Percentiles rank a stretch among this genome's conserved stretches.
Evolutionary conservation across 2,888 invertebrate species (phyloP).

Genomic region (Poecilobothrus nobilitatus): DNA sequence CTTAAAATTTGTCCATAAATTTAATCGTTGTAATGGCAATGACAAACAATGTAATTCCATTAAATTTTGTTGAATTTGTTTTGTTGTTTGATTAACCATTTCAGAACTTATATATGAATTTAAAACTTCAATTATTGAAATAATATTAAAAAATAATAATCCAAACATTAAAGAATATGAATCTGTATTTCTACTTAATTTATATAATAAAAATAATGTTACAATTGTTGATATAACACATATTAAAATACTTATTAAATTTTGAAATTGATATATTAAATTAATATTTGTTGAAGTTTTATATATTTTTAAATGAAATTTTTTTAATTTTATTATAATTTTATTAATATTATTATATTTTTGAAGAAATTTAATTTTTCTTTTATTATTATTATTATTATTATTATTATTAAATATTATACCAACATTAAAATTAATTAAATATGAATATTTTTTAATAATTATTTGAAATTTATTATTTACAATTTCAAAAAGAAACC

Average conservation of each 20-base stretch:
- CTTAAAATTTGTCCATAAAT: background rate
- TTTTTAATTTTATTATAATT: background rate
- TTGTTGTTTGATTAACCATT: background rate
- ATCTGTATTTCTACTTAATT: background rate
- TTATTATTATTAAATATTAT: background rate
- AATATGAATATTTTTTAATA: background rate
- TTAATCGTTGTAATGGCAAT: background rate
- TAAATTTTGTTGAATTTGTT: background rate
- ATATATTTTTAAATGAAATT: background rate
- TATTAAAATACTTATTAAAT: background rate
- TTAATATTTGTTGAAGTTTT: background rate
- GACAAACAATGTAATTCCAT: background rate
- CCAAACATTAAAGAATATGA: background rate
- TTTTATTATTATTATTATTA: background rate
- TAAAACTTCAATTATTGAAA: background rate
- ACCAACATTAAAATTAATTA: background rate
- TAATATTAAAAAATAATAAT: background rate
- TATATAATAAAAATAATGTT: background rate
- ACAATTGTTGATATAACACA: background rate
- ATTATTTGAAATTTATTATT: background rate
- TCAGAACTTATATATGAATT: background rate
- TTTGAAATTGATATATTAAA: background rate
- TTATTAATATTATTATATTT: background rate
- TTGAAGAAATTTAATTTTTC: background rate
- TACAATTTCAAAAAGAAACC: background rate